Evolutionary conservation across 2,888 invertebrate species (phyloP).

Genomic region (Aleiodes leptofemur): DNA sequence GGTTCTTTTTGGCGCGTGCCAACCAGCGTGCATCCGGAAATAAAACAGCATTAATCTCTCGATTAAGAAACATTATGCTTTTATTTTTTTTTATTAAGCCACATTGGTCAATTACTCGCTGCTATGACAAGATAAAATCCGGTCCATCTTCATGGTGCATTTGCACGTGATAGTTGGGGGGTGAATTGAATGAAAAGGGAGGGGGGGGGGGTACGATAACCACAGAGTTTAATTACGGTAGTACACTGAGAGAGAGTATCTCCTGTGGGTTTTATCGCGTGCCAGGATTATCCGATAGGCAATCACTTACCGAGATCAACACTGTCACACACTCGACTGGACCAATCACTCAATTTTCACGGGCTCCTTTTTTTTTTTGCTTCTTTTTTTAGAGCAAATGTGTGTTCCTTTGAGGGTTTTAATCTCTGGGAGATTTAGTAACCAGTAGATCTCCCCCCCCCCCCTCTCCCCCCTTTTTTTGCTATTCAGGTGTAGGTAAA

Average conservation of each 20-base stretch:
- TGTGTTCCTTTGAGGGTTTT: neutral
- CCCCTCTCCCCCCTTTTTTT: constrained; percentile 55
- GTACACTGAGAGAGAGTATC: constrained; percentile 39
- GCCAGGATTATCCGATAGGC: constrained; percentile 68
- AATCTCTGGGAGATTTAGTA: neutral
- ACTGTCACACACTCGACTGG: constrained; percentile 39
- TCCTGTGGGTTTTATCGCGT: constrained; percentile 60
- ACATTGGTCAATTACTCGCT: constrained; percentile 40
- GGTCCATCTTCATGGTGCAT: neutral
- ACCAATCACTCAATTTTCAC: constrained; percentile 68
- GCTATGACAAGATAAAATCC: constrained; percentile 43
- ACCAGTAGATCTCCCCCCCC: no score
- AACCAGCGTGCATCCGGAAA: constrained; percentile 44
- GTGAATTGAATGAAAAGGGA: neutral
- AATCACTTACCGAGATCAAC: constrained; percentile 63
- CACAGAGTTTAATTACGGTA: constrained; percentile 37
- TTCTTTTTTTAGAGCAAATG: neutral
- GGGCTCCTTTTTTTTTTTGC: neutral
- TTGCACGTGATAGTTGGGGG: constrained; percentile 27
- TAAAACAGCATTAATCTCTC: constrained; percentile 33
- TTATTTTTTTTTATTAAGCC: constrained; percentile 21
- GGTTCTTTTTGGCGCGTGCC: constrained; percentile 69
- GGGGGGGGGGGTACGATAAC: neutral
- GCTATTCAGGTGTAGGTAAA: constrained; percentile 73
- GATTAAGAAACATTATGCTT: constrained; percentile 38